A percentile compares a stretch with the other conserved stretches of the same genome.
These are phyloP conservation scores for Gorsachius goisagi DNA, from an alignment of 2,113 vertebrate genomes.

Conservation along the genomic window DNA sequence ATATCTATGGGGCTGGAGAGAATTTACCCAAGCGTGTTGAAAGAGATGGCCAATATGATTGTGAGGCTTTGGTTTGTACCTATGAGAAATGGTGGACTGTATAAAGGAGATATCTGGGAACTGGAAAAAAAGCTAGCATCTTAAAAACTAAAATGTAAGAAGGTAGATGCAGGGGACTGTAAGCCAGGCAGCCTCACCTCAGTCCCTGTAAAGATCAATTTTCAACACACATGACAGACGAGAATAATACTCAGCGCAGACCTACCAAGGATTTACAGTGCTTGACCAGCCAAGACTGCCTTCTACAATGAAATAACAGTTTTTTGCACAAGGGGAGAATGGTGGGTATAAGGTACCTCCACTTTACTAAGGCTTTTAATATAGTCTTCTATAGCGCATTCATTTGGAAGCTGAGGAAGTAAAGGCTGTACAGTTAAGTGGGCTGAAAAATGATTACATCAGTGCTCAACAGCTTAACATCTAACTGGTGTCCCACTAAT, in stretches of 20 bases:
- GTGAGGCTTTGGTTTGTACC: background rate
- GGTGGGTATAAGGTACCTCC: background rate
- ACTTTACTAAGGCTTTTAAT: background rate
- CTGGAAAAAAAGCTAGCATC: background rate
- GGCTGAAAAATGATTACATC: background rate
- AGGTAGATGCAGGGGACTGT: background rate
- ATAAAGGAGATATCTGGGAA: background rate
- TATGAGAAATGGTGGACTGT: accelerated
- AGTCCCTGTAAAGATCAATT: background rate
- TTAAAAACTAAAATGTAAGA: background rate
- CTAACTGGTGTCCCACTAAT: background rate
- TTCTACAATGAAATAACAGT: background rate
- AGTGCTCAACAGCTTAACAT: background rate
- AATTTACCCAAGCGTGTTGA: background rate
- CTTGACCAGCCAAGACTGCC: background rate
- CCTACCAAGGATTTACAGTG: background rate
- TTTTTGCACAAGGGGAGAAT: background rate
- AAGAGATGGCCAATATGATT: background rate
- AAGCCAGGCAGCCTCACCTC: background rate
- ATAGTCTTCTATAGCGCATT: background rate
- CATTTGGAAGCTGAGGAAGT: background rate
- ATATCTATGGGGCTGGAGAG: background rate
- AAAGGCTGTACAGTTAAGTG: background rate
- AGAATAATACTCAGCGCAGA: background rate
- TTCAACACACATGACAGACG: background rate